These are phyloP conservation scores for Ormyrus labotus DNA, from an alignment of 2,888 invertebrate genomes.

Conservation along the genomic window DNA sequence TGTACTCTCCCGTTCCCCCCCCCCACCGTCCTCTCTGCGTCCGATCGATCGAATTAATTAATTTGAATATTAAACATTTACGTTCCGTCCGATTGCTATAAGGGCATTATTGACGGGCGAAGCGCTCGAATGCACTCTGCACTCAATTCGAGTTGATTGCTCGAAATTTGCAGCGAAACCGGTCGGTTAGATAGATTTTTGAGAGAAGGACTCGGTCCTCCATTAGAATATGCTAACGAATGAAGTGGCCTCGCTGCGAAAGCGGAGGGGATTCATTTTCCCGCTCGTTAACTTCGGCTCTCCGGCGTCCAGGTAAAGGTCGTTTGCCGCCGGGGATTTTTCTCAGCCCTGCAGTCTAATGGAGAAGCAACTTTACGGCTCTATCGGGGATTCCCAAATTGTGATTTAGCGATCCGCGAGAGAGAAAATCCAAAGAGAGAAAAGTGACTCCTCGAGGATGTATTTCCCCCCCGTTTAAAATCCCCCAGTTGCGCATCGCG, in stretches of 20 bases:
- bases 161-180: too few relatives aligned
- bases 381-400: slow-evolving; percentile 19
- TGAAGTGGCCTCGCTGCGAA: not conserved
- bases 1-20: too few relatives aligned
- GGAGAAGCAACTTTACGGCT: slow-evolving; percentile 31
- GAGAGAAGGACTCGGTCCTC: too few relatives aligned
- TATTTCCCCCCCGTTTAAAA: slow-evolving; percentile 8
- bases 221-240: not conserved
- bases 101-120: too few relatives aligned
- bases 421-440: not conserved
- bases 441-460: slow-evolving; percentile 1
- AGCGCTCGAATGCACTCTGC: too few relatives aligned
- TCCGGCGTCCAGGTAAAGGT: not conserved
- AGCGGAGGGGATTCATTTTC: slow-evolving; percentile 5
- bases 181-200: too few relatives aligned
- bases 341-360: not conserved
- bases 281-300: not conserved
- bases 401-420: slow-evolving; percentile 24
- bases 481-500: not conserved
- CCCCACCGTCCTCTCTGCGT: too few relatives aligned
- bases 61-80: too few relatives aligned
- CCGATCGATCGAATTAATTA: too few relatives aligned
- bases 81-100: too few relatives aligned
- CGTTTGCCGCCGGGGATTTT: not conserved
- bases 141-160: too few relatives aligned